These are phyloP conservation scores for Limulus polyphemus DNA, from an alignment of 2,888 invertebrate genomes.

Conservation along the genomic window DNA sequence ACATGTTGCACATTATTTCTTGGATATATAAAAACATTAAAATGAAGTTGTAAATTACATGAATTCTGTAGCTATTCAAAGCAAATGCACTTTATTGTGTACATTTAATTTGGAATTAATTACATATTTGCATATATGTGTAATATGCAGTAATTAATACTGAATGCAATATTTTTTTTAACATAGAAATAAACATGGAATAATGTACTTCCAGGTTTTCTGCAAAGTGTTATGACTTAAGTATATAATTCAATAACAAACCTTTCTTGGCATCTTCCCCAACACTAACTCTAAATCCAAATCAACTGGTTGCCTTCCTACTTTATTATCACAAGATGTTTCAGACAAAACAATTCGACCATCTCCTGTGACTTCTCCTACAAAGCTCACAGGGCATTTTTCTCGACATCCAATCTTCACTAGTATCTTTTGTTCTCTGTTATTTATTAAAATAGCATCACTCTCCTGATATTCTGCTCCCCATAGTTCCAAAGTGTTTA, in stretches of 20 bases:
- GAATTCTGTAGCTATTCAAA: too few relatives aligned
- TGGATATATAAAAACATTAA: too few relatives aligned
- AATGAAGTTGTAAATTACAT: too few relatives aligned
- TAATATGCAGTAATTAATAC: too few relatives aligned
- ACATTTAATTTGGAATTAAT: too few relatives aligned
- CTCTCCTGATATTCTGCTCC: slow-evolving; percentile 97
- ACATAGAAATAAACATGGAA: too few relatives aligned
- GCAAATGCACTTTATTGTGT: too few relatives aligned
- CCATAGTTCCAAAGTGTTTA: slow-evolving; percentile 88
- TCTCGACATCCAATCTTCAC: slow-evolving; percentile 65
- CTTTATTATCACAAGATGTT: slow-evolving; percentile 29
- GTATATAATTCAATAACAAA: slow-evolving; percentile 34
- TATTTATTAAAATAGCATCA: slow-evolving; percentile 68
- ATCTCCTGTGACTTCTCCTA: slow-evolving; percentile 79
- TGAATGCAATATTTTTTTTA: too few relatives aligned
- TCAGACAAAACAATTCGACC: slow-evolving; percentile 46
- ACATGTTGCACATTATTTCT: too few relatives aligned
- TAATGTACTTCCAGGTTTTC: too few relatives aligned
- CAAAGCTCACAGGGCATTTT: slow-evolving; percentile 81
- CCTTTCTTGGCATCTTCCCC: slow-evolving; percentile 71
- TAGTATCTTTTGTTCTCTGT: slow-evolving; percentile 51
- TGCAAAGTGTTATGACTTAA: too few relatives aligned
- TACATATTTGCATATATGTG: too few relatives aligned
- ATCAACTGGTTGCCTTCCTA: slow-evolving; percentile 60
- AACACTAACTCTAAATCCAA: slow-evolving; percentile 76